phyloP scores from a whole-genome alignment of 2,113 vertebrate species.

The Pluvialis apricaria region DNA sequence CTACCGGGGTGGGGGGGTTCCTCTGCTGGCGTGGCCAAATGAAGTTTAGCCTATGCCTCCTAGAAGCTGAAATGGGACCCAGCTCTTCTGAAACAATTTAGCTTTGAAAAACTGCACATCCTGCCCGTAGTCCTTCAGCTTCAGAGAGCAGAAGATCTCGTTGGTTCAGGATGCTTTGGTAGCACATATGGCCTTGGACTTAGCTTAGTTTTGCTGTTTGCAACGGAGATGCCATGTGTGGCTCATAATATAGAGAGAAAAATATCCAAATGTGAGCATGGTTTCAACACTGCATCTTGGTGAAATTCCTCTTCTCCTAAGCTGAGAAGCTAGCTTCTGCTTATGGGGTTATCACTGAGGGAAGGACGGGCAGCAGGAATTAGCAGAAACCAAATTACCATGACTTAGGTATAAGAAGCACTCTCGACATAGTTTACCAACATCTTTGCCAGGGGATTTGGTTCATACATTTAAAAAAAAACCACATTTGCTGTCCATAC shows the following conservation, averaged over 20 bases:
- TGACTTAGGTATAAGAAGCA: background rate
- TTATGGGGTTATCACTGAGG: background rate
- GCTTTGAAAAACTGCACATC: background rate
- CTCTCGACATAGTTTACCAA: background rate
- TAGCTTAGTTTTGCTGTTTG: background rate
- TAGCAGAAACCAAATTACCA: background rate
- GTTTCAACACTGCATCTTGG: background rate
- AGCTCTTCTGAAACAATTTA: background rate
- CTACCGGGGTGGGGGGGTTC: background rate
- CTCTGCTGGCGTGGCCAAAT: background rate
- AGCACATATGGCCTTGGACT: background rate
- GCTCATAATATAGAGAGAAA: background rate
- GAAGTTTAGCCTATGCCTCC: fast-evolving
- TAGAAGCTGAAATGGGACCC: background rate
- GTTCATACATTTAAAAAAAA: background rate
- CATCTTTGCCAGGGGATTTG: background rate
- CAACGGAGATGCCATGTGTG: background rate
- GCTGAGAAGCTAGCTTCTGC: background rate
- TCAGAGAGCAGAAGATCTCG: background rate
- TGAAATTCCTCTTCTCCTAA: background rate
- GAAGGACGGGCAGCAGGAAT: background rate
- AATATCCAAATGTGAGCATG: background rate
- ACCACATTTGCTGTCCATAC: background rate
- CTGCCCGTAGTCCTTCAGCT: background rate
- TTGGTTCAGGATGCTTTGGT: background rate